These are phyloP conservation scores for Hydropsyche tenuis DNA, from an alignment of 1,140 invertebrate species.

Conservation along the genomic window DNA sequence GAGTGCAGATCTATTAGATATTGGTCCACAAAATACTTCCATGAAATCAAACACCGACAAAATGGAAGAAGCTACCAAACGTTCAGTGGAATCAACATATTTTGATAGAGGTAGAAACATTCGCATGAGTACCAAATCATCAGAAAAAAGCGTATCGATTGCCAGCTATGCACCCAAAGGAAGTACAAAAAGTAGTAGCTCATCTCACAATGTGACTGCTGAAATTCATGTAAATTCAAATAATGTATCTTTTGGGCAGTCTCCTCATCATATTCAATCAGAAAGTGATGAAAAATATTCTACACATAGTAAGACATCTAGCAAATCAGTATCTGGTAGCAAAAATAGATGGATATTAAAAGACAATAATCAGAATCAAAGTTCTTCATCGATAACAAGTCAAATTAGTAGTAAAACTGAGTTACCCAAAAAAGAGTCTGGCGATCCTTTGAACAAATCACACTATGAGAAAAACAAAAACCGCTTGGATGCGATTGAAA, in stretches of 20 bases:
- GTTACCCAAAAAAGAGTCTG: not conserved
- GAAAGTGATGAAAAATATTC: conserved; percentile 48
- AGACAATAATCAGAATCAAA: not conserved
- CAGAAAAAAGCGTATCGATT: conserved; percentile 39
- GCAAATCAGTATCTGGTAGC: conserved; percentile 23
- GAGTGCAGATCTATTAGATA: conserved; percentile 55
- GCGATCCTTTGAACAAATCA: not conserved
- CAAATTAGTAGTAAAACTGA: not conserved
- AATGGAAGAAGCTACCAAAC: too few relatives aligned
- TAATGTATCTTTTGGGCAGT: conserved; percentile 56
- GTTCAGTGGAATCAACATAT: not conserved
- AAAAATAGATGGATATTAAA: conserved; percentile 10
- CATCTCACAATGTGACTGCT: conserved; percentile 58
- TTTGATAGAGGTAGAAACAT: conserved; percentile 24
- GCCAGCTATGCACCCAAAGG: conserved; percentile 40
- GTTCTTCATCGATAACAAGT: not conserved
- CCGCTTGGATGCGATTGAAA: conserved; percentile 56
- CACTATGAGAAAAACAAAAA: conserved; percentile 48
- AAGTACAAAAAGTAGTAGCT: conserved; percentile 55
- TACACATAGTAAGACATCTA: conserved; percentile 39
- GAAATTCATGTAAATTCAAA: conserved; percentile 60
- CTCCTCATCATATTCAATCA: conserved; percentile 41
- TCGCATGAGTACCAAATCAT: conserved; percentile 36
- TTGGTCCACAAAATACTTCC: not conserved
- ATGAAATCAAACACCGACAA: not conserved